A percentile compares a stretch with the other conserved stretches of the same genome.
phyloP scores from a whole-genome alignment of 92 coral and sea anemone species.

The Actinernus sp. region DNA sequence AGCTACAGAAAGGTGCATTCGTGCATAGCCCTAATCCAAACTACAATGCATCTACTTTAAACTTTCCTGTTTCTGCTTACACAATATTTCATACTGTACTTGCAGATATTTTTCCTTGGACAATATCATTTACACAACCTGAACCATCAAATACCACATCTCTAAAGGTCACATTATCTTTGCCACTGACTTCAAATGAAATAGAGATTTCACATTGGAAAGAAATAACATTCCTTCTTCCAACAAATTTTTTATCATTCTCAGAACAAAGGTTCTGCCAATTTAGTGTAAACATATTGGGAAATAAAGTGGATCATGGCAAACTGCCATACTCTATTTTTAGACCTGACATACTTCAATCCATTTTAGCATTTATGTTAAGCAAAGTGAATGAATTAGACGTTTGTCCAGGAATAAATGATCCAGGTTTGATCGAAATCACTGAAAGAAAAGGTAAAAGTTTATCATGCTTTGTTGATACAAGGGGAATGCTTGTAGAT shows the following conservation, averaged over 20 bases:
- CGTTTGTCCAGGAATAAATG: slow-evolving; percentile 27
- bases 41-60: no score
- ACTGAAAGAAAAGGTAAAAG: slow-evolving; percentile 26
- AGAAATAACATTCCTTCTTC: slow-evolving; percentile 14
- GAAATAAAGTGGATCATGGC: slow-evolving; percentile 5
- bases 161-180: slow-evolving; percentile 10
- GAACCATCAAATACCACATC: no score
- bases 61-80: not conserved
- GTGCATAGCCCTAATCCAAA: not conserved
- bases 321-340: slow-evolving; percentile 17
- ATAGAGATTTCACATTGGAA: slow-evolving; percentile 13
- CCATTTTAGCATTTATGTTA: not conserved
- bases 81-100: slow-evolving; percentile 1
- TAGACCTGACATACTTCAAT: slow-evolving; percentile 1
- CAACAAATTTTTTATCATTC: no score
- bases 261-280: slow-evolving; percentile 7
- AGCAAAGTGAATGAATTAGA: slow-evolving; percentile 4
- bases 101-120: slow-evolving; percentile 9
- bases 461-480: slow-evolving; percentile 7
- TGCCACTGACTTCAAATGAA: not conserved
- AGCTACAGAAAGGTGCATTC: not conserved
- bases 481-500: slow-evolving; percentile 4
- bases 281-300: slow-evolving; percentile 15
- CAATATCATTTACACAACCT: slow-evolving; percentile 6
- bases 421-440: slow-evolving; percentile 11